These are phyloP conservation scores for Hypocryptadius cinnamomeus DNA, from an alignment of 2,113 vertebrate species.

Conservation along the genomic window DNA sequence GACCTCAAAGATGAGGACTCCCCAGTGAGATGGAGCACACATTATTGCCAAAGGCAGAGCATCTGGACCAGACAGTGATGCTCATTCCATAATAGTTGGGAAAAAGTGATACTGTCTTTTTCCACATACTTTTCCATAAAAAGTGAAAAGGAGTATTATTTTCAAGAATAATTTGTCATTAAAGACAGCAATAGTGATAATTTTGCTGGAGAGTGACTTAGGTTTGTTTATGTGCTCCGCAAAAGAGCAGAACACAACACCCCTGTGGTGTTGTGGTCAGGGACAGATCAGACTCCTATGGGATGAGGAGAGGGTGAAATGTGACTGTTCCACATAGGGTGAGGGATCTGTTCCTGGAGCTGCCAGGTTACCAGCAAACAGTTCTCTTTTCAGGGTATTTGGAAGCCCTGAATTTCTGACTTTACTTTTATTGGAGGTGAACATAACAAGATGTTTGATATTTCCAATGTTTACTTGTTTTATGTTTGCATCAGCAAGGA, in stretches of 20 bases:
- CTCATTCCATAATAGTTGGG: background rate
- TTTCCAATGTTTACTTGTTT: background rate
- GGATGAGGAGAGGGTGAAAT: background rate
- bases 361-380: background rate
- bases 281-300: background rate
- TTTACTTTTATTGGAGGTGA: background rate
- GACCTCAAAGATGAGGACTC: background rate
- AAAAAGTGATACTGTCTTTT: background rate
- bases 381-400: background rate
- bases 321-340: rapidly evolving
- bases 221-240: background rate
- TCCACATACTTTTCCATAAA: background rate
- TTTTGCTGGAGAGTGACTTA: background rate
- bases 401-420: background rate
- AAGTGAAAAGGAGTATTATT: background rate
- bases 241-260: background rate
- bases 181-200: background rate
- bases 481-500: background rate
- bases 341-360: background rate
- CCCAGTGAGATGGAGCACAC: background rate
- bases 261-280: background rate
- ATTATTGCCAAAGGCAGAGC: background rate
- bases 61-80: background rate
- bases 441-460: background rate
- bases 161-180: background rate